Conservation (phyloP, 2,888 invertebrate species). For the Mimas tiliae region DNA sequence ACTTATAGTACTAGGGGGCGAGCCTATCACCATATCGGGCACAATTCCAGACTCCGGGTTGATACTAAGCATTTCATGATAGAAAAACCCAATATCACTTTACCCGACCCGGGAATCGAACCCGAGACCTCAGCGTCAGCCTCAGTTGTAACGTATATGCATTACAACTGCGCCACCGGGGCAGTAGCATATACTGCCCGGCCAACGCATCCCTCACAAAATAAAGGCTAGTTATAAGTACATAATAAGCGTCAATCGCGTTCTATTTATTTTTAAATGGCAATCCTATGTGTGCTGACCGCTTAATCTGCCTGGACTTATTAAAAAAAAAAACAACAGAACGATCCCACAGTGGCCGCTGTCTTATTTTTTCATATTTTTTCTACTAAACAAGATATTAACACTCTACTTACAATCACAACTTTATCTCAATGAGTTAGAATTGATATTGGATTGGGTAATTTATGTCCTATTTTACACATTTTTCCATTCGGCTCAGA, state of each 20-base stretch:
- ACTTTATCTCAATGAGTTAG: not conserved
- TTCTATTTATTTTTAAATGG: constrained; percentile 21
- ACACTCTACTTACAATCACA: constrained; percentile 1
- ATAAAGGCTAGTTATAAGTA: not conserved
- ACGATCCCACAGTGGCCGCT: constrained; percentile 47
- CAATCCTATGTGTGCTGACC: constrained; percentile 28
- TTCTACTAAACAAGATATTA: constrained; percentile 26
- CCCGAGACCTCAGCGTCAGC: too few species aligned
- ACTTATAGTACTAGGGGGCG: too few species aligned
- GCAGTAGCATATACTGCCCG: too few species aligned
- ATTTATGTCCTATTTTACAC: constrained; percentile 5
- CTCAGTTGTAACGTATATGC: too few species aligned
- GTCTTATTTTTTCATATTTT: constrained; percentile 31
- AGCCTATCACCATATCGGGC: too few species aligned
- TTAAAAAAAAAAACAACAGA: constrained; percentile 25
- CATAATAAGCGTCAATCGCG: not conserved
- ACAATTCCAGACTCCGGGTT: too few species aligned
- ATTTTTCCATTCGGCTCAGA: constrained; percentile 34
- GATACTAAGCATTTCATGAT: too few species aligned
- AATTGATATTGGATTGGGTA: not conserved
- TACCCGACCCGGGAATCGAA: too few species aligned
- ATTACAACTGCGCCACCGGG: too few species aligned
- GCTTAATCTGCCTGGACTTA: constrained; percentile 28
- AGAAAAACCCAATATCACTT: too few species aligned
- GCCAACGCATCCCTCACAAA: not conserved